Evolutionary conservation across 1,140 invertebrate species (phyloP).

Genomic region (Calliphora vicina): DNA sequence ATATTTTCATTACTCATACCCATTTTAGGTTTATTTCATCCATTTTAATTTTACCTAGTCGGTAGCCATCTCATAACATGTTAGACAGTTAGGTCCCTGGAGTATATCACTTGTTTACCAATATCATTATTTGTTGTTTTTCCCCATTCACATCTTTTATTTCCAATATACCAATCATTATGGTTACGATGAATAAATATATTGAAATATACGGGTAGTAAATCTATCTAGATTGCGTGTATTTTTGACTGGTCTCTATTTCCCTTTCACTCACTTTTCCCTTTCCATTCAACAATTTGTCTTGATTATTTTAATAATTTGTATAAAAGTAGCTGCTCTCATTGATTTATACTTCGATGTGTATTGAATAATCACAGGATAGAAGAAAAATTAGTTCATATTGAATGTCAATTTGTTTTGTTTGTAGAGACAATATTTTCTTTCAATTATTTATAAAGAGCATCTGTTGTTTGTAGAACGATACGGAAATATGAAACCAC

Average conservation of each 20-base stretch:
- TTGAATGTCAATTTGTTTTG: not conserved
- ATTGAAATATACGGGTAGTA: conserved; percentile 2
- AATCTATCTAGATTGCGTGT: not conserved
- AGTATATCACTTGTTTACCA: conserved; percentile 5
- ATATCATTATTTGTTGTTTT: not conserved
- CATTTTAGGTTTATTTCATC: not conserved
- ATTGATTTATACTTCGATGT: not conserved
- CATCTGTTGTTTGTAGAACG: not conserved
- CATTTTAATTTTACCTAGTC: not conserved
- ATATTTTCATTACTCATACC: not conserved
- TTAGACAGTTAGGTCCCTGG: not conserved
- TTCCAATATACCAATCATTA: conserved; percentile 4
- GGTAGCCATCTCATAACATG: not conserved
- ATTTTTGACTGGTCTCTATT: not conserved
- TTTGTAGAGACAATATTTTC: not conserved
- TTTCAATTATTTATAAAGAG: conserved; percentile 18
- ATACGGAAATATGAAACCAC: not conserved
- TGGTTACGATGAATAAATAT: not conserved
- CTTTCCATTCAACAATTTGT: not conserved
- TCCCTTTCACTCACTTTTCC: not conserved
- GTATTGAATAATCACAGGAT: not conserved
- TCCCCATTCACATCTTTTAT: not conserved
- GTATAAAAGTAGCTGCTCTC: not conserved
- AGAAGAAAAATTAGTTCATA: not conserved
- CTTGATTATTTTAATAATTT: conserved; percentile 1